Conservation (phyloP, 2,888 invertebrate genomes). For the Agrochola circellaris region DNA sequence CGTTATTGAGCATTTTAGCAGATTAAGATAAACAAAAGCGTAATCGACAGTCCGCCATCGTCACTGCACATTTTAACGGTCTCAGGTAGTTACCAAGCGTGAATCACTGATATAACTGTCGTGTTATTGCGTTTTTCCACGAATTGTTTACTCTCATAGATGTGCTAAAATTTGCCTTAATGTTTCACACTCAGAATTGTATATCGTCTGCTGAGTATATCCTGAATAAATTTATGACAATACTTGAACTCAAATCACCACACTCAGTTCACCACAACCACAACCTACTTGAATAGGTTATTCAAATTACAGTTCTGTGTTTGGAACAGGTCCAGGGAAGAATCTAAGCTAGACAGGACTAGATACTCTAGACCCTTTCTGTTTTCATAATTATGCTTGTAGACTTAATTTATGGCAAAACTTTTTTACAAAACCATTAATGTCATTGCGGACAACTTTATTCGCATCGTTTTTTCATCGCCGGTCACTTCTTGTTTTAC, state of each 20-base stretch:
- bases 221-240: slow-evolving; percentile 44
- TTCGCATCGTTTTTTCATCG: slow-evolving; percentile 24
- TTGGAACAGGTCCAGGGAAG: slow-evolving; percentile 54
- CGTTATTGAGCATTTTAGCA: slow-evolving; percentile 11
- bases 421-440: slow-evolving; percentile 21
- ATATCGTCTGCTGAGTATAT: slow-evolving; percentile 43
- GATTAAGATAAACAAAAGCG: slow-evolving; percentile 56
- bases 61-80: slow-evolving; percentile 83
- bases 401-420: slow-evolving; percentile 21
- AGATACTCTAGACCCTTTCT: slow-evolving; percentile 23
- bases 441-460: slow-evolving; percentile 30
- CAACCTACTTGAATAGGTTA: slow-evolving; percentile 52
- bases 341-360: slow-evolving; percentile 13
- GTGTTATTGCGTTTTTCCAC: slow-evolving; percentile 82
- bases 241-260: slow-evolving; percentile 67
- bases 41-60: slow-evolving; percentile 61
- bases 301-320: slow-evolving; percentile 51
- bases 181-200: slow-evolving; percentile 61
- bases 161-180: slow-evolving; percentile 78
- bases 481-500: slow-evolving; percentile 16
- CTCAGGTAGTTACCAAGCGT: slow-evolving; percentile 80
- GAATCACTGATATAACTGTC: slow-evolving; percentile 89
- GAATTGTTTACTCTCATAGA: slow-evolving; percentile 82
- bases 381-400: slow-evolving; percentile 7
- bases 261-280: slow-evolving; percentile 48